Evolutionary conservation across 2,888 invertebrate species (phyloP), one percentile per base, ranked within the genome.

Genomic region (Bellardia pandia): DNA sequence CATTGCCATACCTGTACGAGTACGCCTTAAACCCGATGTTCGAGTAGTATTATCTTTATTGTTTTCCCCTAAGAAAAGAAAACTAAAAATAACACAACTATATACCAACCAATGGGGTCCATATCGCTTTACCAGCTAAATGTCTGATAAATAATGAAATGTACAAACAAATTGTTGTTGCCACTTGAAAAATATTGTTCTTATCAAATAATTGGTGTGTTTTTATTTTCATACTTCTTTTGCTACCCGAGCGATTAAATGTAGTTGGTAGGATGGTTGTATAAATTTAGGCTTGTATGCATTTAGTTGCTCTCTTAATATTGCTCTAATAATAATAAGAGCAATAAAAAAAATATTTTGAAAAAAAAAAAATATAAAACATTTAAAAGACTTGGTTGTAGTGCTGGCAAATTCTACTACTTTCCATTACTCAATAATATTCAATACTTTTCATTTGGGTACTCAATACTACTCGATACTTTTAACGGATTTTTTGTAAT

Each of bases 181-280:
- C 71, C 79, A 71, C 75, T 85, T 69, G 37, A 71, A 62, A 37
- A 53, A 16, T 9, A 14, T 45, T 58, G 5, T 62, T 76, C 75
- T 85, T 80, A 85, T 85, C 85, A 72, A 64, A 58, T 58, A 71
- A 69, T 48, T 69, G 40, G 14, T 48, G 42, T 62, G 37, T 16
- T 40, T 42, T 72, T 72, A n/a, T 71, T 74, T 60, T 13, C 60
- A 30, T 71, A 66, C 14, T 45, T 45, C 33, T 66, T 66, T 53
- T 23, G 3, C 3, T 40, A 56, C 2, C 9, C 13, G 53, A 45
- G 53, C 9, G 74, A 69, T 69, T 81, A 68, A 56, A 37, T 69
- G 0, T 30, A 56, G 30, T 51, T 64, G 14, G n/a, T 75, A 3
- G 2, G 14, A n/a, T 53, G 0, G 13, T 51, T 45, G 58, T 11